Evolutionary conservation across 2,113 vertebrate species (phyloP).

Genomic region (Bostrychus sinensis): DNA sequence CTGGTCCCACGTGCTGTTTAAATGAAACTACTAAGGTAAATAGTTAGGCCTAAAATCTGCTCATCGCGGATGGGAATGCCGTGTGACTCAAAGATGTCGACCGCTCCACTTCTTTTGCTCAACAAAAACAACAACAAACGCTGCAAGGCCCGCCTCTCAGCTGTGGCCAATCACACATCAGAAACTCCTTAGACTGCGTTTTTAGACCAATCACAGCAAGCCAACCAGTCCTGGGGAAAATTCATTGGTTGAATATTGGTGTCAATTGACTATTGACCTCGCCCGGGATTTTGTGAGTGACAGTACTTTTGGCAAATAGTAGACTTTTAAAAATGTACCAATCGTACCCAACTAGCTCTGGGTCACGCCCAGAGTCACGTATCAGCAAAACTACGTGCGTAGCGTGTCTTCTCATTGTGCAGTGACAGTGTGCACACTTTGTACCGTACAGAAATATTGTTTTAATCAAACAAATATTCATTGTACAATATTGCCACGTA

Average conservation of each 20-base stretch:
- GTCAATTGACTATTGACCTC: not conserved
- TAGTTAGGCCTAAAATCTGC: not conserved
- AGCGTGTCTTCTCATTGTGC: not conserved
- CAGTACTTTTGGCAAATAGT: conserved; percentile 34
- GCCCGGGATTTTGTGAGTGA: not conserved
- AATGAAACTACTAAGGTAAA: not conserved
- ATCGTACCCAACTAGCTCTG: not conserved
- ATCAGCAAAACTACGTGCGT: conserved; percentile 37
- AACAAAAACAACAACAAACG: conserved; percentile 77
- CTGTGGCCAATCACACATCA: conserved; percentile 45
- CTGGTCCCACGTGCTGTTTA: not conserved
- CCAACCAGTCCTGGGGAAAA: not conserved
- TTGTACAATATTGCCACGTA: not conserved
- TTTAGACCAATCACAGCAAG: conserved; percentile 17
- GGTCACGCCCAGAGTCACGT: conserved; percentile 6
- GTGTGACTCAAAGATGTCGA: conserved; percentile 73
- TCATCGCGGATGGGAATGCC: not conserved
- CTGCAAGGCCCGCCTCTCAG: conserved; percentile 21
- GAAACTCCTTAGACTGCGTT: not conserved
- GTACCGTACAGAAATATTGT: conserved; percentile 25
- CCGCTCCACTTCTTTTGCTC: conserved; percentile 37
- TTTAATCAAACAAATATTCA: not conserved
- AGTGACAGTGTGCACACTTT: conserved; percentile 15
- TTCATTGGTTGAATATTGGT: conserved; percentile 42
- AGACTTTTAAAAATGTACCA: conserved; percentile 10